Evolutionary conservation across 2,113 vertebrate genomes (phyloP).

Genomic region (Lanius collurio): DNA sequence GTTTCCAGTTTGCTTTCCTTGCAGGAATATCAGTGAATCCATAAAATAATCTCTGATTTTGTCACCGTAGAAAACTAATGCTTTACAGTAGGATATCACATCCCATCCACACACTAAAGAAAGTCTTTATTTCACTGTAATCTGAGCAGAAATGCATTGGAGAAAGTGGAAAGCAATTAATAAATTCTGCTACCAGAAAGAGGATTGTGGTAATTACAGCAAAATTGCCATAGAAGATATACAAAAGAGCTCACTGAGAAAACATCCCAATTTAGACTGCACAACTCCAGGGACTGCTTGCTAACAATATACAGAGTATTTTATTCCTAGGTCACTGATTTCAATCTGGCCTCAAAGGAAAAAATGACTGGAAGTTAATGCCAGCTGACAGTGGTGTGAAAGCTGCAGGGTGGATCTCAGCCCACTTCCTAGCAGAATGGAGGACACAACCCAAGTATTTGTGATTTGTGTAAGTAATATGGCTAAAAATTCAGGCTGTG

Average conservation of each 20-base stretch:
- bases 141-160: background rate
- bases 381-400: conserved; percentile 30
- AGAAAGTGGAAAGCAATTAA: conserved; percentile 4
- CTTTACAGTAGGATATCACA: background rate
- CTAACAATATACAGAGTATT: conserved; percentile 34
- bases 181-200: background rate
- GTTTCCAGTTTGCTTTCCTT: background rate
- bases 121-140: background rate
- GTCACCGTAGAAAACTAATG: background rate
- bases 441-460: background rate
- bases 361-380: conserved; percentile 24
- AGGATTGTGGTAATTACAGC: background rate
- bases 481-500: conserved; percentile 10
- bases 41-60: background rate
- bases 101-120: background rate
- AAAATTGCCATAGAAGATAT: background rate
- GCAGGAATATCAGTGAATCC: background rate
- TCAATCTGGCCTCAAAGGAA: conserved; percentile 25
- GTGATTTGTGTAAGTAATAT: background rate
- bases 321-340: conserved; percentile 48
- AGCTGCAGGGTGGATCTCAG: conserved; percentile 31
- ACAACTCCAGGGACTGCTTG: conserved; percentile 20
- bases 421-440: background rate
- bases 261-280: conserved; percentile 25
- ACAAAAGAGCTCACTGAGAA: conserved; percentile 15